phyloP scores from a whole-genome alignment of 2,113 vertebrate genomes.

The Gila orcuttii region DNA sequence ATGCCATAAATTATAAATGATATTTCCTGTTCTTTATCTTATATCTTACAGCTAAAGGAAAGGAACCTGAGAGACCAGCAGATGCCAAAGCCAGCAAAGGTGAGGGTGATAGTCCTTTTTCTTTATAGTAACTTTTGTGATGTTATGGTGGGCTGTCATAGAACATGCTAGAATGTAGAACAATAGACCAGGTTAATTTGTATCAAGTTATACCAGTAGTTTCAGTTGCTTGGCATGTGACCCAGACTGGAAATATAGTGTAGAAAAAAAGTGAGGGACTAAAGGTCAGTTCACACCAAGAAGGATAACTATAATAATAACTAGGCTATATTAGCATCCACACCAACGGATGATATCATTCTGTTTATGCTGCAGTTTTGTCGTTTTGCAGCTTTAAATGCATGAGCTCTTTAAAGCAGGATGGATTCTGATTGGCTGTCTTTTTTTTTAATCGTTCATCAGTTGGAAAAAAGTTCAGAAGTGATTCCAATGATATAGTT shows the following conservation, averaged over 20 bases:
- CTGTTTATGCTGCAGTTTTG: too few relatives aligned
- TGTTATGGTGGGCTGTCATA: neutral
- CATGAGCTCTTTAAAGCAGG: too few relatives aligned
- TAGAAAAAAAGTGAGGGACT: neutral
- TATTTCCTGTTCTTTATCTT: constrained; percentile 60
- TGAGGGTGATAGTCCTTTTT: constrained; percentile 68
- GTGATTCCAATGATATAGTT: too few relatives aligned
- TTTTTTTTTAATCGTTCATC: too few relatives aligned
- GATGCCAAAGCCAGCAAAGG: constrained; percentile 86
- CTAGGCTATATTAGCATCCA: too few relatives aligned
- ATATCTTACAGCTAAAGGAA: constrained; percentile 87
- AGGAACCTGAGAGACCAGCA: constrained; percentile 86
- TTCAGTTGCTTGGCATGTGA: neutral
- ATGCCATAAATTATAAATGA: neutral
- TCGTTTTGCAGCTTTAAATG: too few relatives aligned
- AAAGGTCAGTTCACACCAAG: neutral
- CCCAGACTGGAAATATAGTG: neutral
- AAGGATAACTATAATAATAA: too few relatives aligned
- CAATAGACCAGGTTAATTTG: neutral
- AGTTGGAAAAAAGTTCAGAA: too few relatives aligned
- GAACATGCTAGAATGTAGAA: neutral
- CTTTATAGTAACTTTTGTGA: neutral
- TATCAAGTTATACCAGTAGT: neutral
- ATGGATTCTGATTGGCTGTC: too few relatives aligned
- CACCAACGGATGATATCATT: too few relatives aligned